Conservation (phyloP, 2,113 vertebrate genomes). For the Gopherus flavomarginatus region DNA sequence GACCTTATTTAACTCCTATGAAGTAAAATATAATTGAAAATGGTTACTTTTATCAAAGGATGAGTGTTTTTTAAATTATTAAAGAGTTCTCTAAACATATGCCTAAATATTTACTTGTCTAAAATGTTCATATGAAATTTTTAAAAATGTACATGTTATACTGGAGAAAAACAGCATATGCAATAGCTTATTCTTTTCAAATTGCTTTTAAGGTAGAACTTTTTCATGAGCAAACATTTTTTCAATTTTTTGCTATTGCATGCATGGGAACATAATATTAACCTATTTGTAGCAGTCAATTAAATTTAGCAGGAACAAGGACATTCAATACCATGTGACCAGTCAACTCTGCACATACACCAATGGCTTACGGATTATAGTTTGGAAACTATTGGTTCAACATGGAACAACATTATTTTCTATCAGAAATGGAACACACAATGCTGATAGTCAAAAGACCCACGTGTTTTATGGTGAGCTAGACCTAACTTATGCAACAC, state of each 20-base stretch:
- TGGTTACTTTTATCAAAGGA: background rate
- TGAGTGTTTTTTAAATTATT: slow-evolving; percentile 1
- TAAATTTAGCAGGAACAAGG: background rate
- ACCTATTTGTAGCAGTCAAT: background rate
- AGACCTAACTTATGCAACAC: background rate
- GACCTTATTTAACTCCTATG: slow-evolving; percentile 92
- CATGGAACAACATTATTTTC: background rate
- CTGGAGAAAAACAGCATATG: background rate
- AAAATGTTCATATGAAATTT: background rate
- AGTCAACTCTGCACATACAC: background rate
- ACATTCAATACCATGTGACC: background rate
- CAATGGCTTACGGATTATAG: background rate
- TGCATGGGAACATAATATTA: background rate
- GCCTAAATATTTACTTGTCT: background rate
- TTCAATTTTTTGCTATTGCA: background rate
- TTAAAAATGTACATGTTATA: background rate
- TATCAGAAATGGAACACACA: background rate
- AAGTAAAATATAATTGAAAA: slow-evolving; percentile 54
- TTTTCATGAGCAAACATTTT: background rate
- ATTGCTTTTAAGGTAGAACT: background rate
- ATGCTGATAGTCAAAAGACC: background rate
- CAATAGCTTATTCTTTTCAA: background rate
- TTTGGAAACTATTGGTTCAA: slow-evolving; percentile 4
- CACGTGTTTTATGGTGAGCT: background rate
- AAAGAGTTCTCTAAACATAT: background rate